Conservation (phyloP, 2,113 vertebrate genomes). For the Planiliza haematocheilus region DNA sequence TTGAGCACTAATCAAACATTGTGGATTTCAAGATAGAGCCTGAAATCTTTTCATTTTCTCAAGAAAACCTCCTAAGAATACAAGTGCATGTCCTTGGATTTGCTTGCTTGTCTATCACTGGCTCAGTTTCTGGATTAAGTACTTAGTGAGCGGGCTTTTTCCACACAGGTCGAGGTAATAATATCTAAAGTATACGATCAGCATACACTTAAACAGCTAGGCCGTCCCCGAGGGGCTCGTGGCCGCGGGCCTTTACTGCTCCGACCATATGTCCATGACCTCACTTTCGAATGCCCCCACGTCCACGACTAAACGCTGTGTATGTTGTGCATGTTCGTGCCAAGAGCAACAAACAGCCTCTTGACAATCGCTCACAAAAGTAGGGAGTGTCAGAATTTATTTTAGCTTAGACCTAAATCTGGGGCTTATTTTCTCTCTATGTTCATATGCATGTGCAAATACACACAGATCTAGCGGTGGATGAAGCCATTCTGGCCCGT, state of each 20-base stretch:
- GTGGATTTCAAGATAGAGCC: not conserved
- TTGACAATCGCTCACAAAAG: constrained; percentile 64
- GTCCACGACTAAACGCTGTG: constrained; percentile 58
- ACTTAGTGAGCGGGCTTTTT: constrained; percentile 41
- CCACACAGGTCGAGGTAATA: constrained; percentile 46
- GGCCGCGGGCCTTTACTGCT: constrained; percentile 54
- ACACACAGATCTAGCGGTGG: constrained; percentile 50
- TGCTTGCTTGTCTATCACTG: constrained; percentile 40
- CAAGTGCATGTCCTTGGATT: constrained; percentile 31
- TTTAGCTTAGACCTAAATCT: constrained; percentile 68
- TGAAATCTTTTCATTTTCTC: not conserved
- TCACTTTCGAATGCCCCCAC: constrained; percentile 62
- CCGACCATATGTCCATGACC: constrained; percentile 74
- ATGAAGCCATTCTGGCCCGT: constrained; percentile 35
- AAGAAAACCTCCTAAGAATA: constrained; percentile 12
- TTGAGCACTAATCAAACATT: constrained; percentile 14
- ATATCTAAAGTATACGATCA: constrained; percentile 61
- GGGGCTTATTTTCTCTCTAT: constrained; percentile 67
- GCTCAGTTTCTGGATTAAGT: constrained; percentile 38
- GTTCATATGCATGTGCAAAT: constrained; percentile 61
- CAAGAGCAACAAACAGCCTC: constrained; percentile 77
- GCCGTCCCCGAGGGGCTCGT: constrained; percentile 50
- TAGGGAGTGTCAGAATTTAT: constrained; percentile 72
- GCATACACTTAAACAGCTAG: constrained; percentile 56
- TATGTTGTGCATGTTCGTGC: constrained; percentile 73